A percentile compares a stretch with the other conserved stretches of the same genome.
Evolutionary conservation across 2,113 vertebrate species (phyloP).

Genomic region (Tupaia chinensis): DNA sequence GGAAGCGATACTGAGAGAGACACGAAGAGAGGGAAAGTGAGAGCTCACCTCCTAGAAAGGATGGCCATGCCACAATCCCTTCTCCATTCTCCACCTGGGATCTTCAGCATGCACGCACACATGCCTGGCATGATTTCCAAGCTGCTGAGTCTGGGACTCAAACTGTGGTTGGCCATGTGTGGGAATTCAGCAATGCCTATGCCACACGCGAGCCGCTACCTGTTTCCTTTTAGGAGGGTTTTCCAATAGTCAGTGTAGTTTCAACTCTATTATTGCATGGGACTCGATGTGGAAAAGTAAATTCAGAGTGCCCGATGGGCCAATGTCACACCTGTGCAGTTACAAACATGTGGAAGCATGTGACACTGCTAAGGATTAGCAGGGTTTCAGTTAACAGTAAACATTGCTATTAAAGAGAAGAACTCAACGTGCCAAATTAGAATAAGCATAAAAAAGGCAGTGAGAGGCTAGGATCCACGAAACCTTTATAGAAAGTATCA

Average conservation of each 20-base stretch:
- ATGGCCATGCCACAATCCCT: too few relatives aligned
- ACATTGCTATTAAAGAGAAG: not conserved
- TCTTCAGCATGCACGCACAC: too few relatives aligned
- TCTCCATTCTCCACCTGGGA: too few relatives aligned
- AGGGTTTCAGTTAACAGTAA: not conserved
- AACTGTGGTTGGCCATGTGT: too few relatives aligned
- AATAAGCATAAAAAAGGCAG: not conserved
- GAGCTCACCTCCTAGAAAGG: too few relatives aligned
- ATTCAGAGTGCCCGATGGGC: accelerated
- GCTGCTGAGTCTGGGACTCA: too few relatives aligned
- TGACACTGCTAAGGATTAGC: accelerated
- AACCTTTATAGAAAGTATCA: not conserved
- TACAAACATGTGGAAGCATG: accelerated
- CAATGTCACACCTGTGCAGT: accelerated
- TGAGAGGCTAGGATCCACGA: not conserved
- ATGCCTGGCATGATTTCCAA: too few relatives aligned
- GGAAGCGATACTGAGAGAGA: too few relatives aligned
- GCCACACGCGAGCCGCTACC: too few relatives aligned
- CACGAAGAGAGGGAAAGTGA: too few relatives aligned
- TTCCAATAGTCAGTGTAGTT: constrained; percentile 73
- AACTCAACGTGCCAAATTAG: not conserved
- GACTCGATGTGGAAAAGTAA: not conserved
- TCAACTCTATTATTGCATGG: not conserved
- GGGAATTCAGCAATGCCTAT: too few relatives aligned
- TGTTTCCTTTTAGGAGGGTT: not conserved